Percentiles rank a stretch among this genome's conserved stretches.
Evolutionary conservation across 2,113 vertebrate genomes (phyloP).

Genomic region (Cyprinodon brontotheroides): DNA sequence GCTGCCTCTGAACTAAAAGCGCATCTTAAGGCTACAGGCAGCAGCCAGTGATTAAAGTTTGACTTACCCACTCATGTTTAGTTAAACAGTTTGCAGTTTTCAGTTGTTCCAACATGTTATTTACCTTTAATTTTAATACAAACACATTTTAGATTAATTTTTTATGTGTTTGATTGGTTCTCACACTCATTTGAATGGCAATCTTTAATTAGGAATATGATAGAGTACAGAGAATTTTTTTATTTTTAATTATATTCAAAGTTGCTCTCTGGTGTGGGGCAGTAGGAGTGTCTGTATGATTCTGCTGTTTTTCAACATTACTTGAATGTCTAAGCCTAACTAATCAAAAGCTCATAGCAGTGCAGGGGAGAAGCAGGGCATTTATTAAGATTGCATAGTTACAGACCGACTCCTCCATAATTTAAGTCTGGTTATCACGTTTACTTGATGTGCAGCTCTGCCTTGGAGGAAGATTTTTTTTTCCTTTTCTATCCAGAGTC

Average conservation of each 20-base stretch:
- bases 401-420: constrained; percentile 29
- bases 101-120: background rate
- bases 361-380: constrained; percentile 20
- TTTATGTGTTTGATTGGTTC: constrained; percentile 1
- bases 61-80: constrained; percentile 12
- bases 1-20: constrained; percentile 39
- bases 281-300: constrained; percentile 27
- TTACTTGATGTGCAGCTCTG: background rate
- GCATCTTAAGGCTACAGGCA: constrained; percentile 24
- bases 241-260: constrained; percentile 31
- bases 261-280: constrained; percentile 13
- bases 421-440: constrained; percentile 11
- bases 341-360: constrained; percentile 66
- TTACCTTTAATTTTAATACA: background rate
- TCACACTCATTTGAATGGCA: background rate
- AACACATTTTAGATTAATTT: background rate
- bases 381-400: constrained; percentile 32
- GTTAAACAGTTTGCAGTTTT: background rate
- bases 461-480: constrained; percentile 39
- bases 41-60: constrained; percentile 10
- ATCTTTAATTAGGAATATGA: background rate
- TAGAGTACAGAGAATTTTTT: constrained; percentile 20
- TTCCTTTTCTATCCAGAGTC: constrained; percentile 2
- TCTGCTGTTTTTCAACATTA: constrained; percentile 23
- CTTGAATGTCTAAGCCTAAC: constrained; percentile 59